Evolutionary conservation across 2,888 invertebrate species (phyloP).

Genomic region (Hypsopygia costalis): DNA sequence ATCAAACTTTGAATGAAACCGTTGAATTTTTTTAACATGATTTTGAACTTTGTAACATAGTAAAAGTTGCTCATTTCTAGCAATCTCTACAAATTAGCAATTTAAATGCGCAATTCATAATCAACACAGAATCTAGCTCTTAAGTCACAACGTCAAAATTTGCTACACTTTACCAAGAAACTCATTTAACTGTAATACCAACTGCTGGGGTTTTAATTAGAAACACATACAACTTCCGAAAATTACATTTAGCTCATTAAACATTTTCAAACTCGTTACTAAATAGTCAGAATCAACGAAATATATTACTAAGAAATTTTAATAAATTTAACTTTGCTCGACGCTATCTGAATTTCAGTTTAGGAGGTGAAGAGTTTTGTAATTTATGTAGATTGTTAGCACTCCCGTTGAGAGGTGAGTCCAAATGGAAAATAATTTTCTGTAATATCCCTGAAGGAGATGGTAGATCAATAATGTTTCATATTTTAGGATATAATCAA

Average conservation of each 20-base stretch:
- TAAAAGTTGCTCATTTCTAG: too few relatives aligned
- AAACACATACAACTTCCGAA: not conserved
- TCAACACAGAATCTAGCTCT: too few relatives aligned
- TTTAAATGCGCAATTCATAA: too few relatives aligned
- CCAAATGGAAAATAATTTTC: slow-evolving; percentile 61
- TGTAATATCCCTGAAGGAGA: slow-evolving; percentile 51
- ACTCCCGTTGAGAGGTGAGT: slow-evolving; percentile 37
- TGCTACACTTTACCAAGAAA: too few relatives aligned
- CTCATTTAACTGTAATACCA: too few relatives aligned
- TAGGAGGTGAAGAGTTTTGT: slow-evolving; percentile 50
- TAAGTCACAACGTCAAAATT: too few relatives aligned
- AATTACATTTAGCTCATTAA: slow-evolving; percentile 9
- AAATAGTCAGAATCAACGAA: slow-evolving; percentile 35
- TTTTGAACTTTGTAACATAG: too few relatives aligned
- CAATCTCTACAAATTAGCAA: too few relatives aligned
- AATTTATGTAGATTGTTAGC: slow-evolving; percentile 68
- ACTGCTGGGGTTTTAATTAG: not conserved
- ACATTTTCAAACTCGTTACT: slow-evolving; percentile 21
- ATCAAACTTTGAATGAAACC: too few relatives aligned
- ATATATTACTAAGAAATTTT: slow-evolving; percentile 40
- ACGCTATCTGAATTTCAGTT: slow-evolving; percentile 48
- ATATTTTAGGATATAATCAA: slow-evolving; percentile 13
- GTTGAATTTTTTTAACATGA: too few relatives aligned
- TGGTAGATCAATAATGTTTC: slow-evolving; percentile 19
- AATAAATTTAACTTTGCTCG: slow-evolving; percentile 47